phyloP scores from a whole-genome alignment of 2,113 vertebrate species.

The Carassius carassius region DNA sequence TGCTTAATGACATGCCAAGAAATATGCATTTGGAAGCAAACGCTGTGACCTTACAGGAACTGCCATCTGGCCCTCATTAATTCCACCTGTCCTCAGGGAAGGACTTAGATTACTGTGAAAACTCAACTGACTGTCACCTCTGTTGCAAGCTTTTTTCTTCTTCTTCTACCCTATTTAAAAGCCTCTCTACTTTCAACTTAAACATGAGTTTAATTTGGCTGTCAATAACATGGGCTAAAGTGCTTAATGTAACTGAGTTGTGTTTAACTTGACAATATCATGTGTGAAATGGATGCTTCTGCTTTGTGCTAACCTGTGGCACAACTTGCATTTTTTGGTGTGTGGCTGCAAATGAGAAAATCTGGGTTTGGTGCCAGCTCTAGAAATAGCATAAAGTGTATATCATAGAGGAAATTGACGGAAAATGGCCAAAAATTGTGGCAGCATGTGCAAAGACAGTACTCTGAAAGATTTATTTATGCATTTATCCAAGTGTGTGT shows the following conservation, averaged over 20 bases:
- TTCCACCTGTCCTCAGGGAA: slow-evolving; percentile 58
- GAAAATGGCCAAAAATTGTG: not conserved
- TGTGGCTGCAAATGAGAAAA: not conserved
- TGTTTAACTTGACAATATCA: slow-evolving; percentile 43
- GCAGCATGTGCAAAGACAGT: not conserved
- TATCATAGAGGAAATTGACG: not conserved
- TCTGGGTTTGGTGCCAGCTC: not conserved
- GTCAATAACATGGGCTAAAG: slow-evolving; percentile 29
- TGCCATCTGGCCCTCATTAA: slow-evolving; percentile 63
- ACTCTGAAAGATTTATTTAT: not conserved
- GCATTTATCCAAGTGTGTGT: no score
- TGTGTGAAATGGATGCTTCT: not conserved
- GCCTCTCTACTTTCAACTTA: slow-evolving; percentile 32
- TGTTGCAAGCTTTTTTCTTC: slow-evolving; percentile 13
- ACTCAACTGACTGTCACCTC: slow-evolving; percentile 35
- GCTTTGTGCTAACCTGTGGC: not conserved
- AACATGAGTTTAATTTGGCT: slow-evolving; percentile 52
- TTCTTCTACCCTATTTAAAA: slow-evolving; percentile 21
- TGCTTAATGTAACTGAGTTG: slow-evolving; percentile 34
- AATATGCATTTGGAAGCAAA: slow-evolving; percentile 55
- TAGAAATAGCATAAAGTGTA: not conserved
- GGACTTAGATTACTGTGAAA: slow-evolving; percentile 52
- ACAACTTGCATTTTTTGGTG: not conserved
- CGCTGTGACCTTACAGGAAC: slow-evolving; percentile 58
- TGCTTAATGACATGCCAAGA: slow-evolving; percentile 50